These are phyloP conservation scores for Bibio marci DNA, from an alignment of 2,888 invertebrate genomes.

Conservation along the genomic window DNA sequence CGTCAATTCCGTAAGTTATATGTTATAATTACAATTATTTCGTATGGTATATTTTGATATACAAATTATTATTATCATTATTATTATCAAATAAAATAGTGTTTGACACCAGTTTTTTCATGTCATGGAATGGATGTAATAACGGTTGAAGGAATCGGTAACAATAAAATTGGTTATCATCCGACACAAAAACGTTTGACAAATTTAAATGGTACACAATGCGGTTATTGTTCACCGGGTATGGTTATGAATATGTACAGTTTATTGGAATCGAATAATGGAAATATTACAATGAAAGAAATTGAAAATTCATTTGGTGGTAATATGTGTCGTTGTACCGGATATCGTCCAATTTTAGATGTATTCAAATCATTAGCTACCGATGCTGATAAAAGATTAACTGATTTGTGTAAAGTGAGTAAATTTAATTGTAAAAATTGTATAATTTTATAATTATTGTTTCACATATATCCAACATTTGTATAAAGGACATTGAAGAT, in stretches of 20 bases:
- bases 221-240: slow-evolving; percentile 57
- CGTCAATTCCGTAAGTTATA: slow-evolving; percentile 42
- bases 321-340: slow-evolving; percentile 66
- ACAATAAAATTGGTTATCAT: slow-evolving; percentile 39
- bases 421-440: neutral
- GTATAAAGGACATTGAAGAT: slow-evolving; percentile 26
- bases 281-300: slow-evolving; percentile 38
- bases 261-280: slow-evolving; percentile 32
- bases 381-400: slow-evolving; percentile 33
- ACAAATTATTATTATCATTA: neutral
- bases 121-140: slow-evolving; percentile 45
- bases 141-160: slow-evolving; percentile 52
- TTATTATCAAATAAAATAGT: slow-evolving; percentile 27
- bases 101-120: slow-evolving; percentile 37
- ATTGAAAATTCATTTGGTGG: slow-evolving; percentile 62
- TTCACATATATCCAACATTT: neutral
- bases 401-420: slow-evolving; percentile 20
- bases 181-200: slow-evolving; percentile 43
- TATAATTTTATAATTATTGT: too few species aligned
- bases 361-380: slow-evolving; percentile 57
- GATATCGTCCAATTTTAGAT: slow-evolving; percentile 61
- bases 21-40: too few species aligned
- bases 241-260: slow-evolving; percentile 50
- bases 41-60: too few species aligned
- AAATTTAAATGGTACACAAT: slow-evolving; percentile 48